A percentile compares a stretch with the other conserved stretches of the same genome.
Conservation (phyloP, 2,113 vertebrate species). For the Pseudorhombus dupliciocellatus region DNA sequence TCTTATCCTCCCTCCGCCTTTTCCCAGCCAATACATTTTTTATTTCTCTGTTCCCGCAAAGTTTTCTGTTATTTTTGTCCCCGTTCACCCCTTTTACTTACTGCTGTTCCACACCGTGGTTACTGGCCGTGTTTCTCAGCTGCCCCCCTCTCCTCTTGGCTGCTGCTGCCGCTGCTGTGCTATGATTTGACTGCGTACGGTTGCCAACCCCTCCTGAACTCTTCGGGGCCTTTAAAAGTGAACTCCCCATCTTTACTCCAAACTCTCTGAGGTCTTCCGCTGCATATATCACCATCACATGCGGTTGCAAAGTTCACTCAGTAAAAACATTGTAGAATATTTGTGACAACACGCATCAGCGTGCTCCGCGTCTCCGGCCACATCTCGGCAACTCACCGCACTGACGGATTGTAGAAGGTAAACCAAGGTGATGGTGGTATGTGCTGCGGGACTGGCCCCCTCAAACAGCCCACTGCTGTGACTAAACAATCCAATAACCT, state of each 20-base stretch:
- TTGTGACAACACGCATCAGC: conserved; percentile 10
- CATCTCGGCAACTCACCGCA: not conserved
- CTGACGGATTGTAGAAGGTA: conserved; percentile 4
- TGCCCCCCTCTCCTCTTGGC: conserved; percentile 32
- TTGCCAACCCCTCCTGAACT: conserved; percentile 58
- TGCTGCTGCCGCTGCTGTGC: conserved; percentile 46
- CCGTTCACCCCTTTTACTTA: conserved; percentile 51
- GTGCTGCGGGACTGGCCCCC: conserved; percentile 67
- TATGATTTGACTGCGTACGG: conserved; percentile 61
- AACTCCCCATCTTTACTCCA: conserved; percentile 56
- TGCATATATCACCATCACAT: conserved; percentile 69
- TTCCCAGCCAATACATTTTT: conserved; percentile 19
- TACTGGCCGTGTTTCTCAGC: conserved; percentile 66
- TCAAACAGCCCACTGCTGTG: conserved; percentile 93
- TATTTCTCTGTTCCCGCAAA: conserved; percentile 36
- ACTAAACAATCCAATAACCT: conserved; percentile 85
- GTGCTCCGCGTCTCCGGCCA: not conserved
- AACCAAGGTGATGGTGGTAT: conserved; percentile 65
- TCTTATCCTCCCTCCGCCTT: conserved; percentile 4
- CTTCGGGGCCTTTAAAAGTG: conserved; percentile 45
- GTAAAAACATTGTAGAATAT: conserved; percentile 20
- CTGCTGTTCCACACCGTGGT: conserved; percentile 47
- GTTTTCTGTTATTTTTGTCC: conserved; percentile 53
- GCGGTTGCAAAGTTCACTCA: conserved; percentile 14
- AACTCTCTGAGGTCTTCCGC: conserved; percentile 67